Evolutionary conservation across 2,888 invertebrate species (phyloP), one percentile per base, ranked within the genome.

Genomic region (Leucophenga maculata): DNA sequence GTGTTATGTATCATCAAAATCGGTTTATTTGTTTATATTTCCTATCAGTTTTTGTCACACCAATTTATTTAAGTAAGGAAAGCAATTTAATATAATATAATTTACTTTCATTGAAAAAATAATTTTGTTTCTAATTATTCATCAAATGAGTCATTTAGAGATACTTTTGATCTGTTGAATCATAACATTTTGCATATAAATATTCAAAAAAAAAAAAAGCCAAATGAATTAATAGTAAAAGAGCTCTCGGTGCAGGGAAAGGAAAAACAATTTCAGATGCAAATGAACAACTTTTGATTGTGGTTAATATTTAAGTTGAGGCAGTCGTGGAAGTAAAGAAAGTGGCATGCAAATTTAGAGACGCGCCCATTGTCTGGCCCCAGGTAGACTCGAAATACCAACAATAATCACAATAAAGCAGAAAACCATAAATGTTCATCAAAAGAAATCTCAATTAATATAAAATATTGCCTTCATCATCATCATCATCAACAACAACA

Each of bases 131-230:
- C 6, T 14, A 22, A 48, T 64, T 46, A n/a, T n/a, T n/a, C n/a
- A n/a, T 50, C 9, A 22, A 64, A 64, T 64, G 46, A 64, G 62
- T 64, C 62, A 64, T 64, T 64, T 46, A 20, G 20, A 16, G 8
- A 39, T 39, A 39, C 11, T 39, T 39, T 39, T 8, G 39, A 26
- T 3, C 39, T 39, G 8, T 39, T 39, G 39, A 11, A 39, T 39
- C 8, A 39, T 9, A 39, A 39, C 9, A 8, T 11, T 39, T 39
- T 39, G 39, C 39, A 39, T 39, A 4, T 26, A 26, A 26, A 2
- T 26, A 26, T 4, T 26, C 2, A 2, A 26, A 26, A 39, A 3
- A 3, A 39, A 39, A 39, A 39, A 39, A 39, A 1, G 1, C 39
- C 39, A 39, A 39, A 3, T 39, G 8, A 39, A 11, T 6, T 32